Evolutionary conservation across 2,113 vertebrate genomes (phyloP), one percentile per base, ranked within the genome.

Genomic region (Columba livia): DNA sequence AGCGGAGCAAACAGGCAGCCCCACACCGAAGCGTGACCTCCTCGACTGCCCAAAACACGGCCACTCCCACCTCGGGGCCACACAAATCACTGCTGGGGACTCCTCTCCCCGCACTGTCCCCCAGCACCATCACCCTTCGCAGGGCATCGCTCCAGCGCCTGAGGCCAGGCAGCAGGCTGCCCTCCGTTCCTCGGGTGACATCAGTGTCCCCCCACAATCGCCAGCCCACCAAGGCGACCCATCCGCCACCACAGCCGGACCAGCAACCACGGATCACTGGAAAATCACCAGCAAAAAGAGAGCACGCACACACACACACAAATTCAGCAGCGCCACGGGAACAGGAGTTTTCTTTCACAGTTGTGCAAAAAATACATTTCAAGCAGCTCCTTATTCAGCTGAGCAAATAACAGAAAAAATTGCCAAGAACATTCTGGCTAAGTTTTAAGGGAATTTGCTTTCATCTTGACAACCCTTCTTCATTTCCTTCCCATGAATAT

Each of bases 371-470:
- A 89, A 94, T 58, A 10, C 58, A 89, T 93, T 91, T 86, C 34
- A 56, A 81, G 78, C 78, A 42, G 90, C 81, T 94, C 78, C 88
- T 85, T 51, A 88, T 82, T 94, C 91, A 96, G 92, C 92, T 91
- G 70, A 87, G 81, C 78, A 88, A 93, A 89, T 91, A 97, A 89
- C 81, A 71, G 86, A 74, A 90, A 94, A 93, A 94, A 87, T 48
- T 87, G 81, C 93, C 88, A 79, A 75, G 95, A 89, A 94, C 48
- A 77, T 93, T 96, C 94, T 96, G 93, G 93, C 81, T 81, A 94
- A 96, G 90, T 96, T 96, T 94, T 96, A 95, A 91, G 81, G 95
- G 89, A 95, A 95, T 96, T 93, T 65, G 85, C 90, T 97, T 96
- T 96, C 86, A 92, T 92, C 91, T 85, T 96, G 96, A 96, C 94